Evolutionary conservation across 2,888 invertebrate genomes (phyloP), one percentile per base, ranked within the genome.

Genomic region (Hydrotaea diabolus): DNA sequence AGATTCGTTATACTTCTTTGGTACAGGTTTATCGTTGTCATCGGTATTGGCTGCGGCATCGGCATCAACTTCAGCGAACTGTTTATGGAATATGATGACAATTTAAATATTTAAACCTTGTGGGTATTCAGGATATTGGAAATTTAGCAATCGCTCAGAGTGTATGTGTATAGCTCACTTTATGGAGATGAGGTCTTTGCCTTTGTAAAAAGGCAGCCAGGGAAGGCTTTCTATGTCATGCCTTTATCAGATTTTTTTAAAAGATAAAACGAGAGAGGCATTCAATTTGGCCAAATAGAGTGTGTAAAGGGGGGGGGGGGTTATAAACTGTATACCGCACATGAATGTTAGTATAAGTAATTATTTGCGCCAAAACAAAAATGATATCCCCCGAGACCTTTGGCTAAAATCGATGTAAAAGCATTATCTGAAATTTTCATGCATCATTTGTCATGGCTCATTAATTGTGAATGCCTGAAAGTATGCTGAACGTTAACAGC

Each of bases 51-150:
- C n/a, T n/a, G n/a, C n/a, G 19, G 21, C 23, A n/a, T 64, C 64
- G 17, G 26, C 23, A 57, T 57, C 21, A n/a, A 55, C 31, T 31
- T 31, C 13, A 64, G 31, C 15, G 31, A 64, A 64, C 19, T 36
- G 36, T 64, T 64, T 64, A 64, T 64, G 9, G 36, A 64, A 36
- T n/a, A 59, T 59, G 57, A 31, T 57, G 36, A 59, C 43, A 57
- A 53, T 55, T 64, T 74, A 64, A 79, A 53, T 74, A 55, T 79
- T 79, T 36, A 66, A 43, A 19, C 64, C 46, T 43, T 75, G 13
- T 43, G 74, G 69, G 46, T 57, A 74, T 39, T 26, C 3, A 59
- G 2, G 15, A 23, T 21, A 23, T 59, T 59, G 15, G 23, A 59
- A 26, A 26, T 59, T 15, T n/a, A n/a, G n/a, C n/a, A n/a, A n/a